These are phyloP conservation scores for Heliothis subflexa DNA, from an alignment of 1,140 invertebrate species.

Conservation along the genomic window DNA sequence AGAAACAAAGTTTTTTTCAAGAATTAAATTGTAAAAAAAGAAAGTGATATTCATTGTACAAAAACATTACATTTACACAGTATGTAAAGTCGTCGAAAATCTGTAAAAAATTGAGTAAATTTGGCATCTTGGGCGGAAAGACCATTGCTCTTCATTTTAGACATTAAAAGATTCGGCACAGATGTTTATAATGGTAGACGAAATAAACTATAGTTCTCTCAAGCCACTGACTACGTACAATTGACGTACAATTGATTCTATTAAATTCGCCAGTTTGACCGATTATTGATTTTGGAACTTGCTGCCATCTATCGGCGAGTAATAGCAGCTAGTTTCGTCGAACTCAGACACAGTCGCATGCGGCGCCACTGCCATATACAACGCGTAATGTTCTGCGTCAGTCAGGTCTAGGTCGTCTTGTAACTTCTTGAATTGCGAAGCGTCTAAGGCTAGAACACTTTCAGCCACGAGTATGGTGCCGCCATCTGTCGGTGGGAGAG, in stretches of 20 bases:
- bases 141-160: background rate
- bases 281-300: constrained; percentile 82
- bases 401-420: constrained; percentile 88
- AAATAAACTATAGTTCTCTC: too few species aligned
- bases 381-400: constrained; percentile 94
- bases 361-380: constrained; percentile 94
- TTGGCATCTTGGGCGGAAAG: constrained; percentile 42
- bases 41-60: background rate
- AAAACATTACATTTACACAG: background rate
- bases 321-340: constrained; percentile 94
- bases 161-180: background rate
- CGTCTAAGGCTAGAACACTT: constrained; percentile 82
- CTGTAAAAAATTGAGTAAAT: constrained; percentile 42
- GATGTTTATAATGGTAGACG: background rate
- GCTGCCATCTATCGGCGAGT: constrained; percentile 92
- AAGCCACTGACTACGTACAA: too few species aligned
- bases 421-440: constrained; percentile 75
- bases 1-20: background rate
- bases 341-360: constrained; percentile 94
- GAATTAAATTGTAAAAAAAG: background rate
- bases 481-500: constrained; percentile 69
- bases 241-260: background rate
- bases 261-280: background rate
- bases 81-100: constrained; percentile 38
- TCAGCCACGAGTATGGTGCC: constrained; percentile 82